Evolutionary conservation across 2,797 vertebrate genomes (phyloP), one percentile per base, ranked within the genome.

Genomic region (Pachyuromys duprasi): DNA sequence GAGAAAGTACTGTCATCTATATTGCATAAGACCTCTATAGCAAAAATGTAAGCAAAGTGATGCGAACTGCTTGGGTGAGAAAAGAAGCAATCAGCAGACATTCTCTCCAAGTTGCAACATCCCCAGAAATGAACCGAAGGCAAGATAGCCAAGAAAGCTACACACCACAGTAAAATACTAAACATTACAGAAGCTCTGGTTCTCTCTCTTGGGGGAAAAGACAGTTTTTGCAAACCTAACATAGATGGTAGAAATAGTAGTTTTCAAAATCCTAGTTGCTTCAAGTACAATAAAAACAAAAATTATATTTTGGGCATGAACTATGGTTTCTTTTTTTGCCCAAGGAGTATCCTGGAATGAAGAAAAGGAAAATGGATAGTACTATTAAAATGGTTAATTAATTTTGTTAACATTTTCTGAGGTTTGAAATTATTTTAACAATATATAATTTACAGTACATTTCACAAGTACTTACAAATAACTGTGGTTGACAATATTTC

Each of bases 401-500:
- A 31, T 63, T 91, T 92, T 88, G 60, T 62, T 90, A 65, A 67
- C 78, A 12, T 67, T 57, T 92, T 36, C 70, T 57, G 79, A 93
- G 53, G 13, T n/a, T 60, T 72, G 31, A 5, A 93, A 89, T 22
- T 89, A 91, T 89, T 89, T 94, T 78, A 82, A 45, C 15, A 90
- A 87, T 63, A 89, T 45, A 39, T 53, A 89, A 57, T 49, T 80
- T 79, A 67, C 3, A 94, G 15, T 82, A 14, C 14, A 67, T 84
- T 90, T 93, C 78, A 76, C 11, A 65, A 96, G 45, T 49, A 20
- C 28, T 81, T 89, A 92, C 83, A 86, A 90, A 87, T 57, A 78
- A 90, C n/a, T 93, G 9, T 63, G 42, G 33, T 26, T 92, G 31
- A 15, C 36, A 92, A 78, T 74, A 79, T 87, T 89, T 91, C 45